These are phyloP conservation scores for Rhamphomyia laevipes DNA, from an alignment of 2,888 invertebrate species.

Conservation along the genomic window DNA sequence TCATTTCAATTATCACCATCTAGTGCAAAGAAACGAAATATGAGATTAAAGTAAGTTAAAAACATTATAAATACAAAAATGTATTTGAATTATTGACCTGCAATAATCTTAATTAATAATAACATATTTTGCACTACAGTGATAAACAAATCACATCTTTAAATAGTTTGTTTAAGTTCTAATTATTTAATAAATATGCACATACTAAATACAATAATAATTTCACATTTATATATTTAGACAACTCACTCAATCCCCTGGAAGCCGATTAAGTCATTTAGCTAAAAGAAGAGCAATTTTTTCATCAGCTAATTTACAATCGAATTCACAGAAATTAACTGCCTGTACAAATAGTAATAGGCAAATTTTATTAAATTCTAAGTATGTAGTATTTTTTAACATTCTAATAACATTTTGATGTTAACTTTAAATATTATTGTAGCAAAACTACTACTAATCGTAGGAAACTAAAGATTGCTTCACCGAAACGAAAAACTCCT, in stretches of 20 bases:
- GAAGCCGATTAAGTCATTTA: conserved; percentile 62
- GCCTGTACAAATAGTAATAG: not conserved
- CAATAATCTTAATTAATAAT: too few relatives aligned
- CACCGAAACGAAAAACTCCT: conserved; percentile 44
- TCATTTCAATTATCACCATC: conserved; percentile 38
- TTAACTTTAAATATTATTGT: not conserved
- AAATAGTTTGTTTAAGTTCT: not conserved
- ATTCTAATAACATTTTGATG: not conserved
- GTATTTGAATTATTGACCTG: too few relatives aligned
- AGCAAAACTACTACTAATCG: conserved; percentile 28
- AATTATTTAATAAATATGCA: not conserved
- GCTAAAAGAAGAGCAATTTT: conserved; percentile 64
- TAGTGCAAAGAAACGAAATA: conserved; percentile 51
- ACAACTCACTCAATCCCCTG: conserved; percentile 51
- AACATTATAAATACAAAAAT: too few relatives aligned
- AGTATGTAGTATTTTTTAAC: not conserved
- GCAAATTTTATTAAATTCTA: conserved; percentile 10
- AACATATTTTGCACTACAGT: too few relatives aligned
- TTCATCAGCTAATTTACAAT: conserved; percentile 54
- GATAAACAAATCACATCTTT: too few relatives aligned
- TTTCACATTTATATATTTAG: too few relatives aligned
- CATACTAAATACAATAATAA: not conserved
- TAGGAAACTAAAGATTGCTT: conserved; percentile 20
- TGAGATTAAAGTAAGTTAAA: conserved; percentile 45
- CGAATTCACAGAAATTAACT: conserved; percentile 30